phyloP scores from a whole-genome alignment of 2,113 vertebrate genomes.

The Azemiops feae region DNA sequence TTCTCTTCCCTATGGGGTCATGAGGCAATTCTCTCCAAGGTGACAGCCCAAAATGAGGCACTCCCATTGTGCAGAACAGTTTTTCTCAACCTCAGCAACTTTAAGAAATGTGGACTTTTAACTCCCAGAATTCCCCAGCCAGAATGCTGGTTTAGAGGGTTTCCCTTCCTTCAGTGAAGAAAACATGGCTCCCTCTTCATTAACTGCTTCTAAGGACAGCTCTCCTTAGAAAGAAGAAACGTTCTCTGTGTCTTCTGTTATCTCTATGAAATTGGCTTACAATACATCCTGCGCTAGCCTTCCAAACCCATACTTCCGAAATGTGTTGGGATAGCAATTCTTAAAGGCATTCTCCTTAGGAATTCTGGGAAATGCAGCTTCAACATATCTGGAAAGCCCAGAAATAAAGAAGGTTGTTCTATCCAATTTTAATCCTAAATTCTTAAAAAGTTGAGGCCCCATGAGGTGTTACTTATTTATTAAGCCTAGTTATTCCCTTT shows the following conservation, averaged over 20 bases:
- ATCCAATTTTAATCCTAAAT: background rate
- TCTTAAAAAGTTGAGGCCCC: background rate
- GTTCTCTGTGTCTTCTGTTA: background rate
- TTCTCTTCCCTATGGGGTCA: background rate
- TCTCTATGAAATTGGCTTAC: background rate
- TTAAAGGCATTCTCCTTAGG: background rate
- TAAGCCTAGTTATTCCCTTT: background rate
- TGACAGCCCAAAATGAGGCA: background rate
- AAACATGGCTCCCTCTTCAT: background rate
- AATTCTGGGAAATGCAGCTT: background rate
- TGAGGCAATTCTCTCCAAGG: background rate
- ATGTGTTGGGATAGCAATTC: background rate
- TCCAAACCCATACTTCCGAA: background rate
- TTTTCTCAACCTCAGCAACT: background rate
- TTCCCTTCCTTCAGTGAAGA: background rate
- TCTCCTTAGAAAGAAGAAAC: background rate
- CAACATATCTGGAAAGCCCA: background rate
- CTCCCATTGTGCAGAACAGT: background rate
- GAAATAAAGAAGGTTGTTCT: background rate
- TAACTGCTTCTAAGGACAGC: background rate
- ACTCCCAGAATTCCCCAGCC: background rate
- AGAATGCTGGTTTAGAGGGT: background rate
- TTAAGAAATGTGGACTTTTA: background rate
- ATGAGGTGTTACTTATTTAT: background rate
- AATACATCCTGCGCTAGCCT: background rate